Conservation (phyloP, 1,140 invertebrate species). For the Bombus polaris region DNA sequence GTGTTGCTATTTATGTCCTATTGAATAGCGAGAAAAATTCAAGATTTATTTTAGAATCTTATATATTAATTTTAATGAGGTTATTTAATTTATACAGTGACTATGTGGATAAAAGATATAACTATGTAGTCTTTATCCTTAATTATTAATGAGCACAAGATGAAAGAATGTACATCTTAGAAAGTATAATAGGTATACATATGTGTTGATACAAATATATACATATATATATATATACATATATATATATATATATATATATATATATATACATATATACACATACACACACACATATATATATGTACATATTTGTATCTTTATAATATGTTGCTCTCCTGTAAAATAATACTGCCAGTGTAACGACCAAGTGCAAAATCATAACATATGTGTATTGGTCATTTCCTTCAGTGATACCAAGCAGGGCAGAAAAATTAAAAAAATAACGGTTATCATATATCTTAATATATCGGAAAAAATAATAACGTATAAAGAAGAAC, state of each 20-base stretch:
- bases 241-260: conserved; percentile 10
- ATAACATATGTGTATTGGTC: not conserved
- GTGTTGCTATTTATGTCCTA: conserved; percentile 64
- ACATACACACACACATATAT: not conserved
- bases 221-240: not conserved
- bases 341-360: conserved; percentile 50
- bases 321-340: conserved; percentile 38
- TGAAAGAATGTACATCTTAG: conserved; percentile 76
- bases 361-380: conserved; percentile 35
- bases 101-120: conserved; percentile 66
- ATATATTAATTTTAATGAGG: conserved; percentile 66
- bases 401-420: conserved; percentile 1
- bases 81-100: conserved; percentile 65
- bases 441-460: not conserved
- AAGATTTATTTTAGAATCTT: conserved; percentile 61
- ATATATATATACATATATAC: not conserved
- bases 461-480: not conserved
- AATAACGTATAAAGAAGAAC: not conserved
- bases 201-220: conserved; percentile 12
- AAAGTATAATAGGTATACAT: conserved; percentile 67
- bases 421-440: not conserved
- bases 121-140: conserved; percentile 69
- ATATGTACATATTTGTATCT: conserved; percentile 25
- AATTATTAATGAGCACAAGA: conserved; percentile 78
- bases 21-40: conserved; percentile 61